phyloP scores from a whole-genome alignment of 2,113 vertebrate species.

The Salminus brasiliensis region DNA sequence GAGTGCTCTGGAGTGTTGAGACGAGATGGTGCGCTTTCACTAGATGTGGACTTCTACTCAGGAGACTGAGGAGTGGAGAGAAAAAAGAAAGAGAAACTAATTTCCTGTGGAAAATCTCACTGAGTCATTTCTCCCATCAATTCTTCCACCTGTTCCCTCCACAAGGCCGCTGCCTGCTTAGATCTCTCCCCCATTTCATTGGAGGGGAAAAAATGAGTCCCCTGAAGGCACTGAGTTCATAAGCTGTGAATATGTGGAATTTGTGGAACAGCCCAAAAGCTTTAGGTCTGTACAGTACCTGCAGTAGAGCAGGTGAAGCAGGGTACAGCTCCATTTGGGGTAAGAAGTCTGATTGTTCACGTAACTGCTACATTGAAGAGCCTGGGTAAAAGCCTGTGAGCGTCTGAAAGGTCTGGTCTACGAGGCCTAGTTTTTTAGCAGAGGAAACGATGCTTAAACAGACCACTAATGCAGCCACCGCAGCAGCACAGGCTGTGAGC shows the following conservation, averaged over 20 bases:
- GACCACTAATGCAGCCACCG: slow-evolving; percentile 26
- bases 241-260: too few species aligned
- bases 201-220: neutral
- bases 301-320: neutral
- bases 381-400: neutral
- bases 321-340: too few species aligned
- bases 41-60: neutral
- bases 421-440: slow-evolving; percentile 2
- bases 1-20: neutral
- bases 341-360: too few species aligned
- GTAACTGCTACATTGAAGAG: too few species aligned
- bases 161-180: neutral
- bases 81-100: neutral
- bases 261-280: too few species aligned
- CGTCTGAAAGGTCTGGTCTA: neutral
- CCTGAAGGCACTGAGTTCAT: neutral
- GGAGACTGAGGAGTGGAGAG: neutral
- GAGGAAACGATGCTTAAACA: slow-evolving; percentile 27
- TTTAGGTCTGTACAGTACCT: neutral
- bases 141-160: neutral
- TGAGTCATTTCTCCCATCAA: neutral
- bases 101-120: slow-evolving; percentile 11
- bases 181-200: neutral
- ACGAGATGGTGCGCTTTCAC: neutral
- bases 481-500: too few species aligned